Conservation (phyloP, 1,140 invertebrate genomes). For the Trachymyrmex septentrionalis region DNA sequence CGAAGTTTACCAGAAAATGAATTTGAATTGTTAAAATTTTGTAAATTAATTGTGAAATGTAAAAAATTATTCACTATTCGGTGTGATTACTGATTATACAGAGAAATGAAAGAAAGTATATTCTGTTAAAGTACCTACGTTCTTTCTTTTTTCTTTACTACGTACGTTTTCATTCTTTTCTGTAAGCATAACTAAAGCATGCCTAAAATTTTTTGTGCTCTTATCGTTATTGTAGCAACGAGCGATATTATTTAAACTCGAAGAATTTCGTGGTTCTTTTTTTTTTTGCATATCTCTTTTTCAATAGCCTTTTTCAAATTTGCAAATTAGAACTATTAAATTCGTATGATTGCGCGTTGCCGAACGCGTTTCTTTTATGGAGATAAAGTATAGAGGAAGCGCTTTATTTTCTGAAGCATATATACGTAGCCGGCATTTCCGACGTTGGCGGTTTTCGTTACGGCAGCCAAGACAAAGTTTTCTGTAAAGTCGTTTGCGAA, state of each 20-base stretch:
- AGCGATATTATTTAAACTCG: background rate
- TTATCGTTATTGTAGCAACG: background rate
- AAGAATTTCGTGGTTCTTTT: too few species aligned
- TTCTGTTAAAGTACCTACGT: too few species aligned
- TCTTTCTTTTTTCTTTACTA: too few species aligned
- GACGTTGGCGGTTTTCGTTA: slow-evolving; percentile 54
- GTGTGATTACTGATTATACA: too few species aligned
- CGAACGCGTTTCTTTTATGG: slow-evolving; percentile 3
- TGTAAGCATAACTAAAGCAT: too few species aligned
- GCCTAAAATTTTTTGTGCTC: too few species aligned
- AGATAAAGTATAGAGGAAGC: background rate
- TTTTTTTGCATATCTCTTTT: background rate
- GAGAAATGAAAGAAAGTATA: too few species aligned
- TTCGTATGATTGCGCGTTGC: background rate
- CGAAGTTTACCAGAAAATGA: too few species aligned
- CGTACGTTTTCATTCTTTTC: too few species aligned
- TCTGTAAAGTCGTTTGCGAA: slow-evolving; percentile 58
- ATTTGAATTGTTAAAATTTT: too few species aligned
- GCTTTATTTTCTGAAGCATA: background rate
- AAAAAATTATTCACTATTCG: too few species aligned
- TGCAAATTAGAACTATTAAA: background rate
- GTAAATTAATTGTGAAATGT: too few species aligned
- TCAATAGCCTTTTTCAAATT: background rate
- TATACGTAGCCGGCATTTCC: slow-evolving; percentile 2
- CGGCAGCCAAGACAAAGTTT: slow-evolving; percentile 66